These are phyloP conservation scores for Periophthalmodon schlosseri DNA, from an alignment of 2,113 vertebrate genomes.

Conservation along the genomic window DNA sequence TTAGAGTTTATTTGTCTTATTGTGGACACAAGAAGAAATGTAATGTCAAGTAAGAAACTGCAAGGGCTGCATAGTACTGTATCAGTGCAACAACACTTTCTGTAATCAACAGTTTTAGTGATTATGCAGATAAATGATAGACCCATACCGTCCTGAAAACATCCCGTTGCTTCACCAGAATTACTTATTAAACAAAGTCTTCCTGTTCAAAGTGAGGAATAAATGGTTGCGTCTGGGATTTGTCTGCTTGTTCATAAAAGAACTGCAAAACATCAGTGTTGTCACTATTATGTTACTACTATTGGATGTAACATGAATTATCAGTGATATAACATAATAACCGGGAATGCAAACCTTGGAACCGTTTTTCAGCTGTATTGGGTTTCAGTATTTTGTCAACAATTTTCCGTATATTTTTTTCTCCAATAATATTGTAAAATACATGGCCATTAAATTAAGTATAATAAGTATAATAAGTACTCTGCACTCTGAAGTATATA, in stretches of 20 bases:
- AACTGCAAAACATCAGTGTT: background rate
- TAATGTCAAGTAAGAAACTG: background rate
- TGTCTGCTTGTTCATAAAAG: slow-evolving; percentile 12
- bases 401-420: background rate
- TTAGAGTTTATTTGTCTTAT: slow-evolving; percentile 38
- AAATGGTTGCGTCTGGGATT: slow-evolving; percentile 54
- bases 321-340: too few species aligned
- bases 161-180: slow-evolving; percentile 48
- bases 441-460: background rate
- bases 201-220: slow-evolving; percentile 61
- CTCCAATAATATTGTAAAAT: background rate
- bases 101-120: too few species aligned
- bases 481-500: background rate
- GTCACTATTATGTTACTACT: background rate
- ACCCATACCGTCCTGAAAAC: slow-evolving; percentile 42
- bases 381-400: background rate
- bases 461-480: background rate
- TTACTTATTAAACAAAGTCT: slow-evolving; percentile 57
- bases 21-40: background rate
- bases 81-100: background rate
- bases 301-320: too few species aligned
- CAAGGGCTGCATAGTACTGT: background rate
- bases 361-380: too few species aligned
- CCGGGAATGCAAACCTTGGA: too few species aligned
- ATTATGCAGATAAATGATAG: slow-evolving; percentile 26